phyloP scores from a whole-genome alignment of 1,140 invertebrate species.

The Gryon sp. region DNA sequence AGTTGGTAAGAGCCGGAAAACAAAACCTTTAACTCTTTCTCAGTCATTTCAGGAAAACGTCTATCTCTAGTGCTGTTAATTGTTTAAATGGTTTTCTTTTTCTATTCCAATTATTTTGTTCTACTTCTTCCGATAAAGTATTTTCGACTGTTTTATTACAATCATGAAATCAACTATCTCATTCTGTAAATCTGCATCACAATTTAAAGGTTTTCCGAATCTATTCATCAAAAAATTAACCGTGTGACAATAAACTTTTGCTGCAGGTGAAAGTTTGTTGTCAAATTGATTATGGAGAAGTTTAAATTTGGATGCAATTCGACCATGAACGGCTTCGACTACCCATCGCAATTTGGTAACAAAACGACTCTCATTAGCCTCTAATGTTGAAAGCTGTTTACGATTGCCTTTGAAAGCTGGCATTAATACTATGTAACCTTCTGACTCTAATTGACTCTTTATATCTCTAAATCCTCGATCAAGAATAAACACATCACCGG shows the following conservation, averaged over 20 bases:
- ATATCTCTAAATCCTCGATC: constrained; percentile 69
- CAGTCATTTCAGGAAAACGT: constrained; percentile 39
- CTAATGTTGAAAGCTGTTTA: constrained; percentile 63
- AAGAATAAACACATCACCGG: constrained; percentile 57
- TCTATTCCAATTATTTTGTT: constrained; percentile 43
- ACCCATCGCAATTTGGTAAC: constrained; percentile 72
- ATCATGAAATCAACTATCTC: constrained; percentile 34
- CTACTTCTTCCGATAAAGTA: constrained; percentile 45
- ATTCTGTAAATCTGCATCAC: constrained; percentile 26
- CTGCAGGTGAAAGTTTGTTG: constrained; percentile 60
- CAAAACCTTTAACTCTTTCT: constrained; percentile 31
- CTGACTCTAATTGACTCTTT: constrained; percentile 28
- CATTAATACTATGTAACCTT: constrained; percentile 33
- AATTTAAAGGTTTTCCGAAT: constrained; percentile 50
- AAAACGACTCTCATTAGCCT: constrained; percentile 69
- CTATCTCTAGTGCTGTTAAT: constrained; percentile 24
- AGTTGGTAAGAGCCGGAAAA: constrained; percentile 45
- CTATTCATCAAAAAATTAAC: constrained; percentile 58
- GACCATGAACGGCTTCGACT: constrained; percentile 71
- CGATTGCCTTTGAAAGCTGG: constrained; percentile 61
- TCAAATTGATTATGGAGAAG: constrained; percentile 64
- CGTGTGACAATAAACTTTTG: constrained; percentile 34
- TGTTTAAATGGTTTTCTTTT: constrained; percentile 32
- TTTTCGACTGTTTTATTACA: constrained; percentile 31
- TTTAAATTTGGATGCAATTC: constrained; percentile 59